Evolutionary conservation across 2,113 vertebrate genomes (phyloP), one percentile per base, ranked within the genome.

Genomic region (Electrona antarctica): DNA sequence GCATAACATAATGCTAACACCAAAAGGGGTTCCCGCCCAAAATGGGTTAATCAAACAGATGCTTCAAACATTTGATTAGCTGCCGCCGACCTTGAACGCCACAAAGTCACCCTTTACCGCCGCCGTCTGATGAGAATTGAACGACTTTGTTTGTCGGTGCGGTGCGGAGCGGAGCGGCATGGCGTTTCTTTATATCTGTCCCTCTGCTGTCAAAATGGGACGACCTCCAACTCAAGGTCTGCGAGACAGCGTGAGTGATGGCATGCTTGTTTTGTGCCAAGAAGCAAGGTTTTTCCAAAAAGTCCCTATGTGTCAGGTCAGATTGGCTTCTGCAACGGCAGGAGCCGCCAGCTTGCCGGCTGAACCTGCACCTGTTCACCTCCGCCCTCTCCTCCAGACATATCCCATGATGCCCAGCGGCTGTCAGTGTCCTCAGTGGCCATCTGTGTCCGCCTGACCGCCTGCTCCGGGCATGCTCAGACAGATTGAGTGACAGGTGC

Each of bases 41-140:
- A n/a, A n/a, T n/a, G n/a, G n/a, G n/a, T n/a, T n/a, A n/a, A 81
- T 67, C 58, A 69, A 70, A 74, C 71, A 78, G 60, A 68, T 61
- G 52, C 57, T 60, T 75, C 48, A 57, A 60, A 73, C 61, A 60
- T 15, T 64, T 51, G 29, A 71, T 74, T 71, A 11, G 41, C 49
- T 50, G 49, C 73, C 47, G 60, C 48, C 66, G 58, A 67, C 57
- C 65, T 67, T 73, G 14, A 66, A 52, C 47, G 63, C 33, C 64
- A 60, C 61, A n/a, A 62, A 75, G 28, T 50, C 56, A 73, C 58
- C 46, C 67, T 77, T 77, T 67, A 12, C 46, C 46, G 45, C 12
- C 3, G 41, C 13, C 10, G 8, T 11, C 29, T 8, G 6, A 59
- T 47, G 29, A 13, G 7, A 60, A 55, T 60, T 56, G 15, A 69